Base-by-base conservation (phyloP, 1,140 invertebrate species). In the Idris sp. region DNA sequence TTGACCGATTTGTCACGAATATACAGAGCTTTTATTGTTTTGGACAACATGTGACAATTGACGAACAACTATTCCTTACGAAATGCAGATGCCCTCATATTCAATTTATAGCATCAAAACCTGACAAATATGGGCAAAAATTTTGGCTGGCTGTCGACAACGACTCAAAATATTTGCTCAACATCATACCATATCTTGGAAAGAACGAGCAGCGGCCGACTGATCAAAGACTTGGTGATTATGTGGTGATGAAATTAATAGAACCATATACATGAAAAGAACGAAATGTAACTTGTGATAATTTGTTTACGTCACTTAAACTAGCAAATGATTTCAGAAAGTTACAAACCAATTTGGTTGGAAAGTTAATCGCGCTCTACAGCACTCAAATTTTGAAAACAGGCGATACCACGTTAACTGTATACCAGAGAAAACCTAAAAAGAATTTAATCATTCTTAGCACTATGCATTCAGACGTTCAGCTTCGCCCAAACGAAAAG, bases 1-100 rank as follows among this genome's bases (percentile, higher is more conserved):
- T 78, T 79, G 64, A 83, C 46, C 62, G 49, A 65, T 85, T 85
- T 69, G 82, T 84, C 54, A 40, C 54, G 22, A 84, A 86, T 58
- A 75, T 76, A 48, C 77, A 82, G 67, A 74, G 58, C 73, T 82
- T 79, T 76, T 85, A 84, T 62, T 79, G 74, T 35, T 79, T 81
- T 56, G 62, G 73, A 14, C 59, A 43, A 46, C 69, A 83, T 67
- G 64, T 85, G 18, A 77, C 79, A 54, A 51, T 85, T 28, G 81
- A 84, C 79, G 81, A 86, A 74, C 83, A 85, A 40, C 67, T 85
- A 22, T 86, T 83, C 75, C 79, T 80, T 33, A 78, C 81, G 2
- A 83, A 85, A 78, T 58, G 76, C 3, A 74, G 78, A 49, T 86
- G 79, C 65, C 56, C 30, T 36, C 86, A 83, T 77, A 81, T 64